Conservation (phyloP, 2,113 vertebrate genomes). For the Dicaeum eximium region DNA sequence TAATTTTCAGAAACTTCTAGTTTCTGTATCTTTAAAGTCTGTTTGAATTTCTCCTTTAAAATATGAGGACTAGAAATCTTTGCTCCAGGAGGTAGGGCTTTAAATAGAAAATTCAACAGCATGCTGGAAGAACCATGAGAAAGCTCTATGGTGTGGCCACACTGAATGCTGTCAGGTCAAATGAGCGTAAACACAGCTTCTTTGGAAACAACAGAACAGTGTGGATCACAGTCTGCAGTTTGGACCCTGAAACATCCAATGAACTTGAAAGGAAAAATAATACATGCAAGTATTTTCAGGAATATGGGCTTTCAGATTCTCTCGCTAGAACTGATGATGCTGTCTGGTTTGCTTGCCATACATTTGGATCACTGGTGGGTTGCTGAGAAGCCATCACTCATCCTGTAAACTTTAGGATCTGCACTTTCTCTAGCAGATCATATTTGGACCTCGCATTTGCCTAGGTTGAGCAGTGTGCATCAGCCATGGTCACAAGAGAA, state of each 20-base stretch:
- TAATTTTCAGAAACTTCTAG: not conserved
- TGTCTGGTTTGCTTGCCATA: not conserved
- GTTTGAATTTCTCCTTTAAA: not conserved
- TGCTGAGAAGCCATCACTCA: not conserved
- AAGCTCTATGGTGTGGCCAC: not conserved
- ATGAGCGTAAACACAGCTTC: not conserved
- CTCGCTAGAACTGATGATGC: not conserved
- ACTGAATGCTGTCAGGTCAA: not conserved
- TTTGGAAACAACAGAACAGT: not conserved
- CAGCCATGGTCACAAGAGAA: not conserved
- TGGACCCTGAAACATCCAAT: not conserved
- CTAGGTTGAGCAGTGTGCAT: not conserved
- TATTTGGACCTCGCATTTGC: not conserved
- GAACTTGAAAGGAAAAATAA: not conserved
- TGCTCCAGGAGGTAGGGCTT: not conserved
- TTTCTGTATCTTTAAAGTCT: not conserved
- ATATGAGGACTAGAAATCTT: not conserved
- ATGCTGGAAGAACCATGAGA: not conserved
- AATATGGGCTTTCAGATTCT: not conserved
- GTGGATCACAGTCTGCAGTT: not conserved
- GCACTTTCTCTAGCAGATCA: not conserved
- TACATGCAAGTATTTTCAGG: not conserved
- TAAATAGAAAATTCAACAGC: not conserved
- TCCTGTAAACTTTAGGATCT: not conserved
- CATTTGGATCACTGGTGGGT: not conserved